These are phyloP conservation scores for Bungarus multicinctus DNA, from an alignment of 2,113 vertebrate species.

Conservation along the genomic window DNA sequence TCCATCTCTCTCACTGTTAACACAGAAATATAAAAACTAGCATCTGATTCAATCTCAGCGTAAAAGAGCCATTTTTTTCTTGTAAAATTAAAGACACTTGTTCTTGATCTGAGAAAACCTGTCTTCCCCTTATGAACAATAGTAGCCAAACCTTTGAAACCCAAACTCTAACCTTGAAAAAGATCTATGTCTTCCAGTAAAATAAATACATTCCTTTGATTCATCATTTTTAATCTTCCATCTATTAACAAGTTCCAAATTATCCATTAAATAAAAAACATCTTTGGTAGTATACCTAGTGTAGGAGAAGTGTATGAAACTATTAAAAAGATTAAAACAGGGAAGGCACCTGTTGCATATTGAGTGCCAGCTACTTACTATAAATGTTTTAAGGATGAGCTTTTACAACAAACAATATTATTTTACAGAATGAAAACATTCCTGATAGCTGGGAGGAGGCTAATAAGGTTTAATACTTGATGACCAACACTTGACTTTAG, in stretches of 20 bases:
- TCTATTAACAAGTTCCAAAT: no score
- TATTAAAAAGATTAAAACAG: neutral
- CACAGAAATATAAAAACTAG: neutral
- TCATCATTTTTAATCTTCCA: neutral
- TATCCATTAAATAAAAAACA: no score
- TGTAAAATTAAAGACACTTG: neutral
- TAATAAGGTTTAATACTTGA: neutral
- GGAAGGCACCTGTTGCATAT: neutral
- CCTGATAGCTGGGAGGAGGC: neutral
- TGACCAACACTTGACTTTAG: no score
- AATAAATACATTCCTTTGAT: neutral
- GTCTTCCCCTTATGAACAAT: neutral
- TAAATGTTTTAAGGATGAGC: neutral
- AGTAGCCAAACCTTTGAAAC: neutral
- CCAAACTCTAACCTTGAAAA: neutral
- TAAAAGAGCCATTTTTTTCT: neutral
- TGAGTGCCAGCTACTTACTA: neutral
- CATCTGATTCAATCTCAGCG: neutral
- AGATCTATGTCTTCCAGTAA: neutral
- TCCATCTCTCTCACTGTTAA: neutral
- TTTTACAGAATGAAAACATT: neutral
- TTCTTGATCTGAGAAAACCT: neutral
- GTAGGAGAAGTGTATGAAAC: neutral
- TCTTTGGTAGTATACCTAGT: no score
- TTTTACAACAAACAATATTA: neutral